Percentiles rank a stretch among this genome's conserved stretches.
Evolutionary conservation across 2,797 vertebrate genomes (phyloP).

Genomic region (Paratrypauchen microcephalus): DNA sequence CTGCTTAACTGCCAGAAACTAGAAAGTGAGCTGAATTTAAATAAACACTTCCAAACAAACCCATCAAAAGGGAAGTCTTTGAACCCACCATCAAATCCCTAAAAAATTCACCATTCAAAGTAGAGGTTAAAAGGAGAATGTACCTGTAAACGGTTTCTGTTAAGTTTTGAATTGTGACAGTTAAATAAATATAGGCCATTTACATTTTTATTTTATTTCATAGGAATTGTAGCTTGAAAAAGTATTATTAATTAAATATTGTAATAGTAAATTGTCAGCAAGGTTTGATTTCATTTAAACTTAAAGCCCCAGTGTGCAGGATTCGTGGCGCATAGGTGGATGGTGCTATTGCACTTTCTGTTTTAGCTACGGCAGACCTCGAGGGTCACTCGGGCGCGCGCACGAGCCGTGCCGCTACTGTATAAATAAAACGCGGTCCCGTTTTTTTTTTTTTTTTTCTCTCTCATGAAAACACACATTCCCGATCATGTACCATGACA

Average conservation of each 20-base stretch:
- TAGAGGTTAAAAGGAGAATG: background rate
- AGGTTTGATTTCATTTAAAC: too few species aligned
- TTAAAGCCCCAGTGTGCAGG: too few species aligned
- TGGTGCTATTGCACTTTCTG: too few species aligned
- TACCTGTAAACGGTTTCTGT: background rate
- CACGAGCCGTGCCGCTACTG: too few species aligned
- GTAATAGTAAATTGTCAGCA: background rate
- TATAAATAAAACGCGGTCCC: too few species aligned
- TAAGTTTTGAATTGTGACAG: background rate
- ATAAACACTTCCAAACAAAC: slow-evolving; percentile 25
- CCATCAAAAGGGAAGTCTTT: slow-evolving; percentile 30
- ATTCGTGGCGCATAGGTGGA: too few species aligned
- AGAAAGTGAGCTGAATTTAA: slow-evolving; percentile 18
- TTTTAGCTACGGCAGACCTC: too few species aligned
- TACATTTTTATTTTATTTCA: background rate
- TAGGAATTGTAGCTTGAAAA: background rate
- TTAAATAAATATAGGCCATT: background rate
- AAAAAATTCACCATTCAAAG: slow-evolving; percentile 9
- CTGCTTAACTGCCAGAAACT: slow-evolving; percentile 34
- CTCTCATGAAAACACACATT: too few species aligned
- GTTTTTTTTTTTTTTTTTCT: too few species aligned
- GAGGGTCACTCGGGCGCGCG: too few species aligned
- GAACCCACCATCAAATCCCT: slow-evolving; percentile 17
- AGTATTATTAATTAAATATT: background rate
- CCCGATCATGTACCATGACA: too few species aligned